Evolutionary conservation across 1,140 invertebrate genomes (phyloP), one percentile per base, ranked within the genome.

Genomic region (Diploscapter pachys): DNA sequence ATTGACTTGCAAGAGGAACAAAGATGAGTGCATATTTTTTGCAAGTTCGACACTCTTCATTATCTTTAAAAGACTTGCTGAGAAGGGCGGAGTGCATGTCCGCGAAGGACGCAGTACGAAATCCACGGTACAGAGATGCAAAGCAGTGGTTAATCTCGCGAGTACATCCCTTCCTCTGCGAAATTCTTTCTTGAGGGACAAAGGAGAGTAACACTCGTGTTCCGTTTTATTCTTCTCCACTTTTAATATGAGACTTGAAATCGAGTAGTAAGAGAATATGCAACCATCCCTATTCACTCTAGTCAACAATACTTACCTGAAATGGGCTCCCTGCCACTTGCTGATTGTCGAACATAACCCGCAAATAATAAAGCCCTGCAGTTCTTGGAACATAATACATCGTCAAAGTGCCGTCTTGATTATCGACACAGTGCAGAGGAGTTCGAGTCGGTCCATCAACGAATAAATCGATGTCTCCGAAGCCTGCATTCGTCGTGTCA

Each of bases 301-400:
- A 31, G 31, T 31, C 31, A 31, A 74, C 73, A 4, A 71, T 71
- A 53, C 75, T 63, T 11, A 93, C 92, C 89, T 93, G 94, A 88
- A 92, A 95, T 0, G 96, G 96, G 69, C 93, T 95, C 4, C 95
- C 94, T 63, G 92, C 93, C 81, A 98, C 95, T 83, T 98, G 94
- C 78, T 91, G 91, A 54, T 94, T 93, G 86, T 96, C 96, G 88
- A 97, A 98, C 87, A 96, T 96, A 82, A 98, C 90, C 81, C 93
- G 93, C 86, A 97, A 91, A 85, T 93, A 95, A 85, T 98, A 98
- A 87, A 96, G 93, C 71, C 96, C 95, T 5, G 94, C 93, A 52
- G 93, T 91, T 50, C 95, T 88, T 0, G 95, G 95, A n/a, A 93
- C 95, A 88, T 97, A 98, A 74, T 93, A 91, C 72, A 98, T 95